phyloP scores from a whole-genome alignment of 37 sponge, comb jelly and placozoan species.

The Theonella swinhoei region DNA sequence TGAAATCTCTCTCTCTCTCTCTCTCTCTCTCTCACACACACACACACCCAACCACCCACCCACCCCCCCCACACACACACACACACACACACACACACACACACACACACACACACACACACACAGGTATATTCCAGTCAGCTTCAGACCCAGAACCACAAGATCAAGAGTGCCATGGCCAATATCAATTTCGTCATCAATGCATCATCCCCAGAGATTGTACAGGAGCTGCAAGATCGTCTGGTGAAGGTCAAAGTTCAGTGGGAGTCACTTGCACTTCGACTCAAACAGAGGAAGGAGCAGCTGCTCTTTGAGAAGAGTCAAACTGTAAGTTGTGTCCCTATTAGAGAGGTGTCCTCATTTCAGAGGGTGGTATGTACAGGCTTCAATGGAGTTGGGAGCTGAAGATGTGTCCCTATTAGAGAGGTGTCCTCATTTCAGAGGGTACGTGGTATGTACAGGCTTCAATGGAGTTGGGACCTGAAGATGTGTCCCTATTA shows the following conservation, averaged over 20 bases:
- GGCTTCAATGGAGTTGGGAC: too few species aligned
- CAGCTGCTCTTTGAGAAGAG: conserved; percentile 43
- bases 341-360: too few species aligned
- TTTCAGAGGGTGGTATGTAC: too few species aligned
- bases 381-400: too few species aligned
- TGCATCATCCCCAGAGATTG: not conserved
- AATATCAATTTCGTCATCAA: conserved; percentile 23
- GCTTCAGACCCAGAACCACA: conserved; percentile 27
- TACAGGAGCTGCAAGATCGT: not conserved
- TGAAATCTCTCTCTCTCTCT: too few species aligned
- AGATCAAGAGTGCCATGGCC: conserved; percentile 20
- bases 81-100: not conserved
- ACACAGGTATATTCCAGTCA: not conserved
- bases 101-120: not conserved
- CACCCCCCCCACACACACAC: too few species aligned
- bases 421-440: too few species aligned
- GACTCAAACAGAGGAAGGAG: not conserved
- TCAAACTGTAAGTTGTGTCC: conserved; percentile 1
- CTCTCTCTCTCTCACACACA: too few species aligned
- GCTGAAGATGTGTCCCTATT: too few species aligned
- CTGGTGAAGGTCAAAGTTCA: not conserved
- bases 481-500: too few species aligned
- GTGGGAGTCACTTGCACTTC: conserved; percentile 1
- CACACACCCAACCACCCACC: too few species aligned
- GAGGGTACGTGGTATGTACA: too few species aligned